Conservation (phyloP, 2,888 invertebrate species). For the Chironomus riparius region DNA sequence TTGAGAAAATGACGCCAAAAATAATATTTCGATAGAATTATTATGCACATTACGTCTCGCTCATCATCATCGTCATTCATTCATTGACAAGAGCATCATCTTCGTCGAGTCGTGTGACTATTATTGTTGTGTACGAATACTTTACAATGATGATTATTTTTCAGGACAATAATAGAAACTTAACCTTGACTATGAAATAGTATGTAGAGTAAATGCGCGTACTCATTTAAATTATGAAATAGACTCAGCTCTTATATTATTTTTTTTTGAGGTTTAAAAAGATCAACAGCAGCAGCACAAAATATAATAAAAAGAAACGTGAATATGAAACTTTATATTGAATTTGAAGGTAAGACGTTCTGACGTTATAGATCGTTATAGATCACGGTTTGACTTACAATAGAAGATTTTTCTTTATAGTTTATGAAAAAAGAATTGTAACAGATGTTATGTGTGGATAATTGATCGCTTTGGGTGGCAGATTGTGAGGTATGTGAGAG, state of each 20-base stretch:
- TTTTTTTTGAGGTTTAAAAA: not conserved
- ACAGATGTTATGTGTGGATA: too few species aligned
- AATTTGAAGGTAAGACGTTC: not conserved
- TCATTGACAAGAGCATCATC: not conserved
- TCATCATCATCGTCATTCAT: not conserved
- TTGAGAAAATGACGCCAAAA: too few species aligned
- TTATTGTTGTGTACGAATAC: not conserved
- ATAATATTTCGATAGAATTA: not conserved
- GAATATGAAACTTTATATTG: not conserved
- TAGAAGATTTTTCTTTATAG: too few species aligned
- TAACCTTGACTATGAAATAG: not conserved
- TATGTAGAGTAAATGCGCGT: not conserved
- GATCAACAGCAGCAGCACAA: too few species aligned
- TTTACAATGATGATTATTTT: not conserved
- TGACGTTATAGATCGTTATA: not conserved
- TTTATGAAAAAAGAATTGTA: too few species aligned
- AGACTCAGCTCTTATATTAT: too few species aligned
- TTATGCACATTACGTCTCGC: not conserved
- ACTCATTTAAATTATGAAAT: not conserved
- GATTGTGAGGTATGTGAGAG: too few species aligned
- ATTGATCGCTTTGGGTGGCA: too few species aligned
- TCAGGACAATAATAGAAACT: not conserved
- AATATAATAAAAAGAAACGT: too few species aligned
- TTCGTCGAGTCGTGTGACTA: not conserved
- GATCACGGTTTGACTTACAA: not conserved